Percentiles rank a stretch among this genome's conserved stretches.
phyloP scores from a whole-genome alignment of 2,888 invertebrate species.

The Tipula vernalis region DNA sequence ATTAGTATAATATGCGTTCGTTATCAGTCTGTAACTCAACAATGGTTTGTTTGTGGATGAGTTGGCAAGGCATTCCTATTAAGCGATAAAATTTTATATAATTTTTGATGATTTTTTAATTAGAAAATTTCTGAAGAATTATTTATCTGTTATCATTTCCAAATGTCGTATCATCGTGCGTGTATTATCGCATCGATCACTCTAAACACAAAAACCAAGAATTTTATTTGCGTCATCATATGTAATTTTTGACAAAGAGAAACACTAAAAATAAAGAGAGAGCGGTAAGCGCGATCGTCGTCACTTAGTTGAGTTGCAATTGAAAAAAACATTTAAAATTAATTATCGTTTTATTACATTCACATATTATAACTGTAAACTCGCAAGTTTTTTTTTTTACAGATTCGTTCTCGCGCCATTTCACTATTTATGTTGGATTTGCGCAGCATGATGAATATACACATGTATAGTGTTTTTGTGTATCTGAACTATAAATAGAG shows the following conservation, averaged over 20 bases:
- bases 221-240: neutral
- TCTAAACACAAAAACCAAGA: neutral
- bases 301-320: too few species aligned
- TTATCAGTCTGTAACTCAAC: neutral
- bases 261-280: too few species aligned
- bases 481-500: neutral
- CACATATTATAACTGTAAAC: neutral
- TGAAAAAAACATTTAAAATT: too few species aligned
- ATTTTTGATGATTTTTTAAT: neutral
- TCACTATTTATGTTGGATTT: neutral
- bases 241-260: neutral
- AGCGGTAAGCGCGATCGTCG: too few species aligned
- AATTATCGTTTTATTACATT: neutral
- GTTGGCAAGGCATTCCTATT: neutral
- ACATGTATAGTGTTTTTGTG: neutral
- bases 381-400: neutral
- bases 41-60: neutral
- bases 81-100: neutral
- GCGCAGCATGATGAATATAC: neutral
- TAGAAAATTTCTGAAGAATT: neutral
- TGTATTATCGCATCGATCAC: neutral
- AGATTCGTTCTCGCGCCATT: neutral
- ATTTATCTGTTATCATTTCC: neutral
- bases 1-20: neutral
- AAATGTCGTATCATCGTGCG: neutral